Conservation (phyloP, 1,140 invertebrate genomes). For the Chrysoperla carnea region DNA sequence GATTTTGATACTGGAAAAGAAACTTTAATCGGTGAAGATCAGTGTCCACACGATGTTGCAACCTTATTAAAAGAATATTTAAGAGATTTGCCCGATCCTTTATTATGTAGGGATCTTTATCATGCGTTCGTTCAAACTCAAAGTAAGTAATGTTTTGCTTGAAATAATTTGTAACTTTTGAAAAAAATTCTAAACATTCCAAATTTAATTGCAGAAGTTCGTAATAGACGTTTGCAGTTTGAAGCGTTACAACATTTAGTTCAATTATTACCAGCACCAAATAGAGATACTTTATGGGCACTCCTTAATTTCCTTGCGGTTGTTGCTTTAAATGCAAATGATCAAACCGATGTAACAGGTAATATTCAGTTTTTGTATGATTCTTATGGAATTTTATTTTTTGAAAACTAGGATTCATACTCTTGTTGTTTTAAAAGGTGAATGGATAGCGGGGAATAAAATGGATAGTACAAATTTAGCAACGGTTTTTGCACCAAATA, state of each 20-base stretch:
- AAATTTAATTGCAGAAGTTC: constrained; percentile 39
- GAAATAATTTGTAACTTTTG: background rate
- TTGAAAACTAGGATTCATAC: too few species aligned
- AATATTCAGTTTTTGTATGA: too few species aligned
- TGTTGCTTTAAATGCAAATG: constrained; percentile 55
- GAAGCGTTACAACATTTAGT: constrained; percentile 69
- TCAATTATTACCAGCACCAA: constrained; percentile 65
- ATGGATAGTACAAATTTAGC: constrained; percentile 86
- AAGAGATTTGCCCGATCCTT: constrained; percentile 78
- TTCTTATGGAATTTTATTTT: too few species aligned
- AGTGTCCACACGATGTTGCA: constrained; percentile 84
- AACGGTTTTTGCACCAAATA: constrained; percentile 85
- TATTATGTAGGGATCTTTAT: constrained; percentile 78
- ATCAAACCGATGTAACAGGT: constrained; percentile 33
- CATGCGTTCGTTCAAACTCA: constrained; percentile 77
- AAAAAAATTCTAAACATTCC: background rate
- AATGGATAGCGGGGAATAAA: constrained; percentile 65
- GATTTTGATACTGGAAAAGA: constrained; percentile 76
- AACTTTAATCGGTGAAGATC: constrained; percentile 54
- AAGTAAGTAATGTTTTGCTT: constrained; percentile 38
- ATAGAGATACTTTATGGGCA: constrained; percentile 73
- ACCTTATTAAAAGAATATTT: constrained; percentile 86
- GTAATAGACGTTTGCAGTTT: constrained; percentile 61
- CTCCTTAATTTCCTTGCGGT: constrained; percentile 64
- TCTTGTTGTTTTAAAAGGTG: constrained; percentile 23